Evolutionary conservation across 1,140 invertebrate species (phyloP), one percentile per base, ranked within the genome.

Genomic region (Mycetomoellerius zeteki): DNA sequence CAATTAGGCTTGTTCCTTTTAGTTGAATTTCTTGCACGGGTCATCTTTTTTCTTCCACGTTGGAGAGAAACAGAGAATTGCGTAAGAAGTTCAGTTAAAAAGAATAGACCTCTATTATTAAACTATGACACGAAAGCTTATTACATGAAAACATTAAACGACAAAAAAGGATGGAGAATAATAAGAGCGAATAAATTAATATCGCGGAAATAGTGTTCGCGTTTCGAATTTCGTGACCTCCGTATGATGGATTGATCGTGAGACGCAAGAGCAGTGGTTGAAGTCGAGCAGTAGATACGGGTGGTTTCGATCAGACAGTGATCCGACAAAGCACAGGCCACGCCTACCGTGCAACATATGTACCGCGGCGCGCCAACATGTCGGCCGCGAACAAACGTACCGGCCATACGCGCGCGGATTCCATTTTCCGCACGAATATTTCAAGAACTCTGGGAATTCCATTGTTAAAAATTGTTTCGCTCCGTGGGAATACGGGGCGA

Each of bases 321-420:
- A 84, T 84, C 80, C 80, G 43, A 84, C 80, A 84, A 84, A 84
- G 80, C 80, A 21, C 80, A 75, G 80, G 56, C 80, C 80, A 84
- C 80, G 80, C 80, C 80, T 75, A 84, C 54, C 69, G 37, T 84
- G 54, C 24, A 84, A 73, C 69, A 73, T 73, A 84, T 54, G 69
- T 60, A 60, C 80, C 80, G 80, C 54, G 64, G 47, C 64, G 50
- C 77, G 80, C 69, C 80, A 84, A 73, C 54, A 84, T 84, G 80
- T 84, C 80, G 80, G 80, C 80, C 69, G 54, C 80, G 80, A 84
- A 33, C 69, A 84, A 73, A 84, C 54, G 80, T 27, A 75, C 69
- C 54, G 80, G 43, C 54, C 37, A 60, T 75, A 84, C 54, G 24
- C 37, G 54, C 37, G 69, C 54, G 69, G 37, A 84, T 84, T 84